A percentile compares a stretch with the other conserved stretches of the same genome.
Conservation (phyloP, 2,113 vertebrate genomes). For the Brevimyrus niger region DNA sequence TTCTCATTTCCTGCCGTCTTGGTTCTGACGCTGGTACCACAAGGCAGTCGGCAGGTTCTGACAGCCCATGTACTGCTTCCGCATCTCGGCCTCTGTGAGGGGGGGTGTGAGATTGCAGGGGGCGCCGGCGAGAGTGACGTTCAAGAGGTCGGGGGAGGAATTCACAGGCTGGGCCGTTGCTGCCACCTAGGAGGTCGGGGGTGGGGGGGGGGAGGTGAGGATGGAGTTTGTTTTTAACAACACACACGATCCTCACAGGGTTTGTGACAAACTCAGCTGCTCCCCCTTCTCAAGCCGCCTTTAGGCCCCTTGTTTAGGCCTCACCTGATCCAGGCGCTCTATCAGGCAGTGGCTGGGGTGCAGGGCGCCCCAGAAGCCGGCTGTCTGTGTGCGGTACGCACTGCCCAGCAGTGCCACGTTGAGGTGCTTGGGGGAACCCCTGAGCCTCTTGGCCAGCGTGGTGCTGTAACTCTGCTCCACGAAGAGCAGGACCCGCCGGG, state of each 20-base stretch:
- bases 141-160: constrained; percentile 49
- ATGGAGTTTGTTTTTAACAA: neutral
- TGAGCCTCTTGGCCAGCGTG: constrained; percentile 59
- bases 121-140: constrained; percentile 63
- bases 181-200: constrained; percentile 34
- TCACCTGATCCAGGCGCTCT: constrained; percentile 60
- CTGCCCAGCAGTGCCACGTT: constrained; percentile 62
- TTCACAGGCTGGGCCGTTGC: constrained; percentile 43
- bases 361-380: constrained; percentile 52
- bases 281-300: neutral
- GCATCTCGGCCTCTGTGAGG: constrained; percentile 61
- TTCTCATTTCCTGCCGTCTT: constrained; percentile 37
- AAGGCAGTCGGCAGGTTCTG: constrained; percentile 72
- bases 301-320: neutral
- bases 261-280: neutral
- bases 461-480: constrained; percentile 69
- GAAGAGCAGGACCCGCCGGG: constrained; percentile 62
- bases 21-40: constrained; percentile 56
- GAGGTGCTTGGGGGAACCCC: constrained; percentile 57
- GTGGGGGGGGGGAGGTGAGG: too few species aligned
- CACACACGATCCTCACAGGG: neutral
- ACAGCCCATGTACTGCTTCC: constrained; percentile 66
- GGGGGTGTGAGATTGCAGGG: constrained; percentile 66
- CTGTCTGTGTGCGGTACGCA: constrained; percentile 28
- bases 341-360: constrained; percentile 52